Evolutionary conservation across 2,888 invertebrate genomes (phyloP).

Genomic region (Apeira syringaria): DNA sequence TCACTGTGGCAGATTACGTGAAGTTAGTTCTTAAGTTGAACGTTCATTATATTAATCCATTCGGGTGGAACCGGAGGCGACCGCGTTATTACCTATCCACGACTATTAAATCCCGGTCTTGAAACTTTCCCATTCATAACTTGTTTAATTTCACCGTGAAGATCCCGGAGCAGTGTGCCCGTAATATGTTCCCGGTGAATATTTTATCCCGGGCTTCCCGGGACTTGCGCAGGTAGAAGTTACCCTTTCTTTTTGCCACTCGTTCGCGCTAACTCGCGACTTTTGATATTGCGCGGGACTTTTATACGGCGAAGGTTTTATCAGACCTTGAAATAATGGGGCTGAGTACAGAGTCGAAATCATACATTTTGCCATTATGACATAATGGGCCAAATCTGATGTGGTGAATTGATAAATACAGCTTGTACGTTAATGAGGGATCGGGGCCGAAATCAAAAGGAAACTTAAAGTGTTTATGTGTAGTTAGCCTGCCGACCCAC

Average conservation of each 20-base stretch:
- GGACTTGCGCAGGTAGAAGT: slow-evolving; percentile 32
- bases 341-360: too few relatives aligned
- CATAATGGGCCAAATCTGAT: too few relatives aligned
- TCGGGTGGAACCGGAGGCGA: slow-evolving; percentile 25
- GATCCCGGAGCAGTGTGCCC: slow-evolving; percentile 42
- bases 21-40: slow-evolving; percentile 14
- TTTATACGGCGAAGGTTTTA: slow-evolving; percentile 22
- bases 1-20: slow-evolving; percentile 9
- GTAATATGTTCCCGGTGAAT: slow-evolving; percentile 55
- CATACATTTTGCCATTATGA: too few relatives aligned
- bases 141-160: slow-evolving; percentile 60
- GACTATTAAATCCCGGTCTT: slow-evolving; percentile 49
- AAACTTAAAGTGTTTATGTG: too few relatives aligned
- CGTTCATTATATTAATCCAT: slow-evolving; percentile 19
- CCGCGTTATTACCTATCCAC: slow-evolving; percentile 47
- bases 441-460: too few relatives aligned
- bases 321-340: slow-evolving; percentile 8
- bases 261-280: slow-evolving; percentile 47
- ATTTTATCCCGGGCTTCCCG: slow-evolving; percentile 45
- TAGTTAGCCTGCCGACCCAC: too few relatives aligned
- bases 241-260: slow-evolving; percentile 52
- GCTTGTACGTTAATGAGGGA: too few relatives aligned
- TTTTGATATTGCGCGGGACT: slow-evolving; percentile 47
- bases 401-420: too few relatives aligned
- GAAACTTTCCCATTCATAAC: slow-evolving; percentile 57